Evolutionary conservation across 2,113 vertebrate species (phyloP).

Genomic region (mouse (Mus musculus)): DNA sequence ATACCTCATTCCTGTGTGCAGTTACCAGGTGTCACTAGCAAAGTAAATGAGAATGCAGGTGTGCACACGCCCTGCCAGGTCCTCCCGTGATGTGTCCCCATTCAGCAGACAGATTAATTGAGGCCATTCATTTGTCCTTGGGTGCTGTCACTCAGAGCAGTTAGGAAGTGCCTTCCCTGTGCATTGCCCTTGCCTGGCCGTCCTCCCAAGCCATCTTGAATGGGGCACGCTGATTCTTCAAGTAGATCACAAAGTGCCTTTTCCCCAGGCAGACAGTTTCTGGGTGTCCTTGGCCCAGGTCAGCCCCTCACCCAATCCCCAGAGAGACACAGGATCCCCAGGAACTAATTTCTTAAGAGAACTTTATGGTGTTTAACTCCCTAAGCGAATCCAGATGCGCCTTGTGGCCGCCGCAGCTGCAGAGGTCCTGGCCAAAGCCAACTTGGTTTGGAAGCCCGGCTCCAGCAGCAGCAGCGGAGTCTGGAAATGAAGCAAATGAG

Average conservation of each 20-base stretch:
- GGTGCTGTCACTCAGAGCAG: neutral
- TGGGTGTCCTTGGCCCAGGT: neutral
- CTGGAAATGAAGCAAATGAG: conserved; percentile 90
- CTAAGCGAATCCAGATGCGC: conserved; percentile 89
- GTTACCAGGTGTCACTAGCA: neutral
- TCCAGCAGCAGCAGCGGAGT: conserved; percentile 87
- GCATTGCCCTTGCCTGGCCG: neutral
- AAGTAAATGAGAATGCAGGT: neutral
- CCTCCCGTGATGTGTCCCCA: fast-evolving
- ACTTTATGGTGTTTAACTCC: conserved; percentile 83
- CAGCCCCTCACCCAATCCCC: conserved; percentile 27
- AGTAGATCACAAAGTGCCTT: neutral
- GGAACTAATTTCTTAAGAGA: conserved; percentile 85
- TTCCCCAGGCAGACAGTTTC: neutral
- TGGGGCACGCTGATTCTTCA: neutral
- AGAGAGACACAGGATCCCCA: conserved; percentile 58
- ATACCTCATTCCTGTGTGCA: fast-evolving
- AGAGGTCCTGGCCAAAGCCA: conserved; percentile 84
- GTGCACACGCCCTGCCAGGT: fast-evolving
- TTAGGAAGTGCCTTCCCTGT: neutral
- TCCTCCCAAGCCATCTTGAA: neutral
- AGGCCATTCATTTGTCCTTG: neutral
- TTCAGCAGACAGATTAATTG: neutral
- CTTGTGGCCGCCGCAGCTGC: conserved; percentile 84
- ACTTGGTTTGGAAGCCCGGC: conserved; percentile 84